These are phyloP conservation scores for Schizaphis graminum DNA, from an alignment of 2,888 invertebrate genomes.

Conservation along the genomic window DNA sequence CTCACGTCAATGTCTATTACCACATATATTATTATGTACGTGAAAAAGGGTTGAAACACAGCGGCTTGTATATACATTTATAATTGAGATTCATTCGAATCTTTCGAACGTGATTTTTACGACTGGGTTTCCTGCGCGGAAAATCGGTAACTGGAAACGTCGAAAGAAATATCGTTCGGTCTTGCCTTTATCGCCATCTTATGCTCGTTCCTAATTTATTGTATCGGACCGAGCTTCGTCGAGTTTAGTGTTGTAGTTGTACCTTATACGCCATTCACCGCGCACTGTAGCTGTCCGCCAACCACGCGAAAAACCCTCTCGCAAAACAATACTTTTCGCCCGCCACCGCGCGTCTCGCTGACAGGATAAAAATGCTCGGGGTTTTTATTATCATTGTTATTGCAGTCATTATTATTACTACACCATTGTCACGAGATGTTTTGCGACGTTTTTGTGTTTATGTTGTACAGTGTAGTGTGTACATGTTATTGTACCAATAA, in stretches of 20 bases:
- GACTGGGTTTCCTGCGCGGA: constrained; percentile 33
- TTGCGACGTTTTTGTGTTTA: neutral
- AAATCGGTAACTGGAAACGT: constrained; percentile 44
- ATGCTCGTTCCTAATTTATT: constrained; percentile 4
- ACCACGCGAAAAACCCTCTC: neutral
- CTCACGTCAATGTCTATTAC: neutral
- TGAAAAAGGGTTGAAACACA: neutral
- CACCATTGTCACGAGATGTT: constrained; percentile 22
- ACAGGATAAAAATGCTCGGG: constrained; percentile 45
- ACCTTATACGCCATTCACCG: constrained; percentile 1
- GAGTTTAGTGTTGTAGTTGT: neutral
- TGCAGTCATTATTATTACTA: neutral
- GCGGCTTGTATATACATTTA: constrained; percentile 15
- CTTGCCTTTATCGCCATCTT: constrained; percentile 24
- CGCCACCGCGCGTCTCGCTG: neutral
- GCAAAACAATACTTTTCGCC: constrained; percentile 38
- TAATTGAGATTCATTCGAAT: constrained; percentile 39
- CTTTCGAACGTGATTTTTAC: constrained; percentile 43
- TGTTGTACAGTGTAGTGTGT: neutral
- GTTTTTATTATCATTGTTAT: constrained; percentile 31
- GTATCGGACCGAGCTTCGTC: constrained; percentile 15
- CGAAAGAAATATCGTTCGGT: constrained; percentile 35
- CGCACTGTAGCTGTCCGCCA: neutral
- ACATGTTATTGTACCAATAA: neutral
- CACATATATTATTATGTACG: neutral